phyloP scores from a whole-genome alignment of 1,140 invertebrate genomes.

The Leptoteleia sp. region DNA sequence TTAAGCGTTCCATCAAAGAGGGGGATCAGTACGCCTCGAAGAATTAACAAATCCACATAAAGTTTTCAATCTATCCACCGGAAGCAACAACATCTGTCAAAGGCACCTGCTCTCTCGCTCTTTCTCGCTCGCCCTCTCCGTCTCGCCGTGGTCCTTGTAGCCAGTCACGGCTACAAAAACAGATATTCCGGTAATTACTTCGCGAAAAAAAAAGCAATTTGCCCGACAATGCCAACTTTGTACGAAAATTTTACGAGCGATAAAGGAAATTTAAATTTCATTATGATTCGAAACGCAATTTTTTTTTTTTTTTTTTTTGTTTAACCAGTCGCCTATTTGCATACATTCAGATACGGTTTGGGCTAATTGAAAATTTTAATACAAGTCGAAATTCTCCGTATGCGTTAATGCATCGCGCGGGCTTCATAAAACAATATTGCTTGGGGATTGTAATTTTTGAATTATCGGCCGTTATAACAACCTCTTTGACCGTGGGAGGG shows the following conservation, averaged over 20 bases:
- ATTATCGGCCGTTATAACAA: constrained; percentile 21
- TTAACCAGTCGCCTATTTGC: constrained; percentile 22
- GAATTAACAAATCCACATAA: constrained; percentile 65
- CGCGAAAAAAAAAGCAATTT: constrained; percentile 36
- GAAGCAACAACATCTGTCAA: constrained; percentile 75
- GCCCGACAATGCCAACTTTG: constrained; percentile 31
- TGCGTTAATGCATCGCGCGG: constrained; percentile 11
- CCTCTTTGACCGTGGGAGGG: constrained; percentile 12
- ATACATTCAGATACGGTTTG: constrained; percentile 17
- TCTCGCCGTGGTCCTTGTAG: constrained; percentile 23
- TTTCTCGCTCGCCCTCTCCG: constrained; percentile 37
- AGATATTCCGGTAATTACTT: constrained; percentile 40
- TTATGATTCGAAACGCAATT: constrained; percentile 34
- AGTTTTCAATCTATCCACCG: constrained; percentile 72
- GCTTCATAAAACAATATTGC: constrained; percentile 10
- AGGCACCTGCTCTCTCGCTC: constrained; percentile 70
- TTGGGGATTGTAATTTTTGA: constrained; percentile 27
- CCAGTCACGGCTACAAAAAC: constrained; percentile 32
- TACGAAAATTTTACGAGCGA: constrained; percentile 45
- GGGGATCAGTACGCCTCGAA: constrained; percentile 40
- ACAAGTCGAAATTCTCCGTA: constrained; percentile 22
- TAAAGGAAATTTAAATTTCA: constrained; percentile 52
- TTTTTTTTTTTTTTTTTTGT: no score
- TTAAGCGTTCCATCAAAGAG: constrained; percentile 59
- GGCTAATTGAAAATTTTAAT: constrained; percentile 38